Percentiles rank a stretch among this genome's conserved stretches.
These are phyloP conservation scores for Pyrrhosoma nymphula DNA, from an alignment of 2,888 invertebrate genomes.

Conservation along the genomic window DNA sequence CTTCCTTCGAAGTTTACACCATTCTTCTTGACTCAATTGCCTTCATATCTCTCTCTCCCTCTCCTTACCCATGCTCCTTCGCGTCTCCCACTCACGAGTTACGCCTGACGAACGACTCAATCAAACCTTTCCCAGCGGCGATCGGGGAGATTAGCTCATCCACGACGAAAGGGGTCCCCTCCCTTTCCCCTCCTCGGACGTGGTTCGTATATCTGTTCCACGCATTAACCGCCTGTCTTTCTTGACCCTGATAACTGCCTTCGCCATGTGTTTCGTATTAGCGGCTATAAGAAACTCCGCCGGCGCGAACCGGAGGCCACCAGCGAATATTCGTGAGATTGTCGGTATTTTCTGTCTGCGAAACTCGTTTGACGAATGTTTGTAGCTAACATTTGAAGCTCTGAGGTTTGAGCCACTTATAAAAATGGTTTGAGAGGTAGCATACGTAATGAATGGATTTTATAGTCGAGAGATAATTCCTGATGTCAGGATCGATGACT, in stretches of 20 bases:
- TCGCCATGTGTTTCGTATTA: not conserved
- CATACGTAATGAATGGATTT: not conserved
- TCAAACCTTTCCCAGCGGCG: not conserved
- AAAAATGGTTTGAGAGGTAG: not conserved
- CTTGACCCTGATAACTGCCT: not conserved
- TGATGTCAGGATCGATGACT: too few species aligned
- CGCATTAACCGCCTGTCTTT: not conserved
- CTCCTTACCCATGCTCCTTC: not conserved
- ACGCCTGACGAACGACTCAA: not conserved
- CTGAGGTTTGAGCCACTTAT: not conserved
- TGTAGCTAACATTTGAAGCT: not conserved
- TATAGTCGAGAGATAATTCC: not conserved
- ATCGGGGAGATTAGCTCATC: not conserved
- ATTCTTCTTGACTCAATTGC: not conserved
- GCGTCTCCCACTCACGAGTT: not conserved
- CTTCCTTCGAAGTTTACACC: not conserved
- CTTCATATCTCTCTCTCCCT: not conserved
- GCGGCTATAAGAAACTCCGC: not conserved
- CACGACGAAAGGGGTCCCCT: not conserved
- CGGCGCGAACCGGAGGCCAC: not conserved
- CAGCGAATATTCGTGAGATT: not conserved
- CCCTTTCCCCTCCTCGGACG: not conserved
- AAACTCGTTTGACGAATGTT: conserved; percentile 1
- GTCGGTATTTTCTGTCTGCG: not conserved
- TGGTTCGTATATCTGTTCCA: not conserved